Conservation (phyloP, 92 coral and sea anemone genomes). For the Plumapathes pennacea region DNA sequence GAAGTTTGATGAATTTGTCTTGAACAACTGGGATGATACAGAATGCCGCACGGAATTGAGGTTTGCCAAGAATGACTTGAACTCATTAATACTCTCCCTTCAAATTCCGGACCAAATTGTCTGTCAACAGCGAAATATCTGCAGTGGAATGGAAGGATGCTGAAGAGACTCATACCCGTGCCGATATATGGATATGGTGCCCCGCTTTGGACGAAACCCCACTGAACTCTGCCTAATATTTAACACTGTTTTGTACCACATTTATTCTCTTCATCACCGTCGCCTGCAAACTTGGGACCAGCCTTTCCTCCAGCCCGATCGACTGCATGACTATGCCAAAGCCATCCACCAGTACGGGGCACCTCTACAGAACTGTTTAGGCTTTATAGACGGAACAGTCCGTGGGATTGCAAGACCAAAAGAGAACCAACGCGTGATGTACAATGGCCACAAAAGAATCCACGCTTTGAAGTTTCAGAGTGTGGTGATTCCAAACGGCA, state of each 20-base stretch:
- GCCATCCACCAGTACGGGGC: no score
- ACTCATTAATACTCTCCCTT: neutral
- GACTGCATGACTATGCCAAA: slow-evolving; percentile 1
- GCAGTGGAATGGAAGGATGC: slow-evolving; percentile 5
- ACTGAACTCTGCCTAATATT: slow-evolving; percentile 1
- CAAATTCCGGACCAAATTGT: slow-evolving; percentile 2
- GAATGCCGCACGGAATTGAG: neutral
- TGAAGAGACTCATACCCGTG: slow-evolving; percentile 1
- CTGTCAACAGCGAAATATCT: slow-evolving; percentile 1
- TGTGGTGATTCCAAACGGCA: no score
- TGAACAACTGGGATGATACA: slow-evolving; percentile 3
- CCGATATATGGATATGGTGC: neutral
- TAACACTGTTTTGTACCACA: neutral
- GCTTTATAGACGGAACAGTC: no score
- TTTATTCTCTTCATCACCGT: neutral
- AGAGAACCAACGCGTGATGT: no score
- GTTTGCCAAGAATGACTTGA: no score
- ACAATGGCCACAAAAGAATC: no score
- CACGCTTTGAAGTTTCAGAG: no score
- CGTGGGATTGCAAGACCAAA: no score
- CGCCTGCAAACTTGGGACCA: slow-evolving; percentile 7
- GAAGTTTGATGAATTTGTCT: no score
- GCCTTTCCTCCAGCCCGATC: slow-evolving; percentile 6
- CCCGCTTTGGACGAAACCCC: slow-evolving; percentile 4
- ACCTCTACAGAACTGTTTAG: no score